Evolutionary conservation across 2,113 vertebrate genomes (phyloP), one percentile per base, ranked within the genome.

Genomic region (Phoxinus phoxinus): DNA sequence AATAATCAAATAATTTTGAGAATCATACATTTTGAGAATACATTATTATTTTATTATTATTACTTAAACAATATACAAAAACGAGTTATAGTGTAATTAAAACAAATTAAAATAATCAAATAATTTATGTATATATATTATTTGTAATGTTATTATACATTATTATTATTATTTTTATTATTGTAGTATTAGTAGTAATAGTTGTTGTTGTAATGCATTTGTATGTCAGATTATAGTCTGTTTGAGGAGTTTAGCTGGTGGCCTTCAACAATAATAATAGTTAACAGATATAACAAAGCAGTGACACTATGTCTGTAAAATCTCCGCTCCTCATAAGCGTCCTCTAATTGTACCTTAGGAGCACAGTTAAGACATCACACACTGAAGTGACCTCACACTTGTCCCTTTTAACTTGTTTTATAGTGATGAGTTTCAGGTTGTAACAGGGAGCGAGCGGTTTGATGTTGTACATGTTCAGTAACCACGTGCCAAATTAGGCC

Each of bases 311-410:
- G 80, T 81, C 80, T 81, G 37, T 32, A 69, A 81, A 81, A 30
- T 67, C 23, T 81, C 44, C 5, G 27, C 11, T 51, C 27, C 46
- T 53, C 74, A 3, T 53, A 53, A 53, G 48, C 6, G 4, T 56
- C 74, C 48, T 76, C 17, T 35, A 81, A 81, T 81, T 81, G 80
- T 81, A 81, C 41, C 37, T 81, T 81, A 81, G 61, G 17, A 81
- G 21, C 11, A n/a, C 58, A 80, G 41, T 25, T 32, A 65, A 81
- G 59, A 65, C 80, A 81, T 48, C 44, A 35, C 61, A 80, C 13
- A 25, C 74, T 80, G 19, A 80, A 67, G 37, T 81, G 48, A 67
- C 79, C n/a, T 67, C 44, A 81, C 12, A 30, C 19, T 6, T 81
- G 78, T 81, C 27, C 61, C 61, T 69, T 81, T 81, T 51, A 69